Evolutionary conservation across 92 coral and sea anemone genomes (phyloP).

Genomic region (Siderastrea siderea): DNA sequence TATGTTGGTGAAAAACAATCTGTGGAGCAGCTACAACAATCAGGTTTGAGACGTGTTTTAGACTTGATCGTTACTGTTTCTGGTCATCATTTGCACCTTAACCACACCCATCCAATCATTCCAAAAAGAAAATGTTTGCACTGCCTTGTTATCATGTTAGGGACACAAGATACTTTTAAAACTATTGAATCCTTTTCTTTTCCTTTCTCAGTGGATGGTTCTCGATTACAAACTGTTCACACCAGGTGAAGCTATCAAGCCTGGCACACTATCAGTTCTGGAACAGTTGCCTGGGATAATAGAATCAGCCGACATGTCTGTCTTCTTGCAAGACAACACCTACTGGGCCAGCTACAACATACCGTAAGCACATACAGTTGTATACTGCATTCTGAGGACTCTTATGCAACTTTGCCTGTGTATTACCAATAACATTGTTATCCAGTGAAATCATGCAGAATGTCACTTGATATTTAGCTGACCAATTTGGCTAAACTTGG

Average conservation of each 20-base stretch:
- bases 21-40: constrained; percentile 66
- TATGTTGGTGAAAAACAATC: neutral
- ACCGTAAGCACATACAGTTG: constrained; percentile 70
- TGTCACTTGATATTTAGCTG: too few relatives aligned
- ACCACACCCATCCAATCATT: too few relatives aligned
- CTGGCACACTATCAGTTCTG: constrained; percentile 82
- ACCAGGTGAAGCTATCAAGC: constrained; percentile 79
- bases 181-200: neutral
- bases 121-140: neutral
- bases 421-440: too few relatives aligned
- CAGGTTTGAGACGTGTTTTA: constrained; percentile 54
- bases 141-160: neutral
- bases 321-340: constrained; percentile 75
- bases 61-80: neutral
- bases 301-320: constrained; percentile 90
- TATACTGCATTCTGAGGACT: too few relatives aligned
- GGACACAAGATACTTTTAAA: too few relatives aligned
- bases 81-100: too few relatives aligned
- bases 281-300: constrained; percentile 92
- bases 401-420: too few relatives aligned
- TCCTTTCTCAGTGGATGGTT: constrained; percentile 86
- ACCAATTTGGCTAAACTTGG: too few relatives aligned
- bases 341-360: constrained; percentile 96
- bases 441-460: too few relatives aligned
- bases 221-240: constrained; percentile 90